Evolutionary conservation across 2,888 invertebrate genomes (phyloP).

Genomic region (Apoda limacodes): DNA sequence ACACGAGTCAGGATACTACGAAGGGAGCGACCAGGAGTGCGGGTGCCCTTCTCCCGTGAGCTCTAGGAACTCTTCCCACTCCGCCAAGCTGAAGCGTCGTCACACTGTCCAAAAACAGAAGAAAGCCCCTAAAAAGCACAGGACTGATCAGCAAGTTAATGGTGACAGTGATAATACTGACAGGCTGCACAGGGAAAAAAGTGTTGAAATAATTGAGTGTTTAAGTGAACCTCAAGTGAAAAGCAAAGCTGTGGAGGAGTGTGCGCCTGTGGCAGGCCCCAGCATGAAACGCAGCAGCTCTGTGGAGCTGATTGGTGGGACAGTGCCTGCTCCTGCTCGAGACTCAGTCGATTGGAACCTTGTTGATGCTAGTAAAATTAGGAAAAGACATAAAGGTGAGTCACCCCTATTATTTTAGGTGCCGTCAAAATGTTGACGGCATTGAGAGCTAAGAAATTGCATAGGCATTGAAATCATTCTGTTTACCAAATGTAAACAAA

Average conservation of each 20-base stretch:
- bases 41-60: slow-evolving; percentile 57
- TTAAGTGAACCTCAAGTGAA: slow-evolving; percentile 31
- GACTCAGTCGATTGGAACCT: slow-evolving; percentile 63
- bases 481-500: too few relatives aligned
- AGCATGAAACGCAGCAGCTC: slow-evolving; percentile 47
- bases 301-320: slow-evolving; percentile 55
- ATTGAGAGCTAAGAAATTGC: too few relatives aligned
- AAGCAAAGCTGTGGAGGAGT: slow-evolving; percentile 33
- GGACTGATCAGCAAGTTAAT: slow-evolving; percentile 39
- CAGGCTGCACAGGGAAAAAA: slow-evolving; percentile 31
- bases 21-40: slow-evolving; percentile 76
- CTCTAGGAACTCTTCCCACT: slow-evolving; percentile 58
- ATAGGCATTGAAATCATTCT: too few relatives aligned
- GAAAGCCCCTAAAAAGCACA: slow-evolving; percentile 34
- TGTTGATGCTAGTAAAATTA: slow-evolving; percentile 68
- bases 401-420: too few relatives aligned
- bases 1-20: slow-evolving; percentile 88
- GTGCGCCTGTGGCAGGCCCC: slow-evolving; percentile 40
- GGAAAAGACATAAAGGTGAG: slow-evolving; percentile 63
- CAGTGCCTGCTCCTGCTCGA: slow-evolving; percentile 50
- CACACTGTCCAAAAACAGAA: slow-evolving; percentile 46
- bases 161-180: slow-evolving; percentile 32
- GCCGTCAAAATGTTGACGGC: too few relatives aligned
- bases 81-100: slow-evolving; percentile 47
- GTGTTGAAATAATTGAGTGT: slow-evolving; percentile 54